phyloP scores from a whole-genome alignment of 2,888 invertebrate species.

The Sarcophaga variegata region DNA sequence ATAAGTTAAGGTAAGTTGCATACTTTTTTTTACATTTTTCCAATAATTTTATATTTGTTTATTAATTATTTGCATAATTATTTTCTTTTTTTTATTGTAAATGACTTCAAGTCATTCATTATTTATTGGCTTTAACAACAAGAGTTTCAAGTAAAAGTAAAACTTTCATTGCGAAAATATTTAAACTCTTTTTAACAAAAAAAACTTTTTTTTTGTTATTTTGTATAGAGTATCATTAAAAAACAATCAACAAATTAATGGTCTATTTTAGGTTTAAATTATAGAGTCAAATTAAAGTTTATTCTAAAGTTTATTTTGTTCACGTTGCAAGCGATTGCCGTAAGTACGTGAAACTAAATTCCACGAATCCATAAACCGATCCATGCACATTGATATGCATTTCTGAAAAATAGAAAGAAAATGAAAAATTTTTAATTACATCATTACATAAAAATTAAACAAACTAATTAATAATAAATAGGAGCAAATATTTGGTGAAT shows the following conservation, averaged over 20 bases:
- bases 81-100: conserved; percentile 26
- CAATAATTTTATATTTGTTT: no score
- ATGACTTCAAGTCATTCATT: background rate
- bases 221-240: conserved; percentile 56
- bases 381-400: conserved; percentile 99
- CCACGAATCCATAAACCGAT: conserved; percentile 98
- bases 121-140: background rate
- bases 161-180: conserved; percentile 28
- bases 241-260: conserved; percentile 64
- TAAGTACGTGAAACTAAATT: conserved; percentile 95
- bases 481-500: no score
- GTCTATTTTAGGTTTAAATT: conserved; percentile 37
- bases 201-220: conserved; percentile 13
- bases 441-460: background rate
- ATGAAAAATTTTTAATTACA: background rate
- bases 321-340: conserved; percentile 91
- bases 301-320: conserved; percentile 79
- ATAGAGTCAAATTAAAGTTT: conserved; percentile 10
- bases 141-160: background rate
- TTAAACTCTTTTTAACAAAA: conserved; percentile 33
- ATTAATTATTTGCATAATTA: conserved; percentile 18
- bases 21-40: conserved; percentile 21
- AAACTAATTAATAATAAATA: no score
- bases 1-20: conserved; percentile 58
- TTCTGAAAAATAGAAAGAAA: conserved; percentile 82